phyloP scores from a whole-genome alignment of 53 echinoderm and acorn worm species.

The Antedon mediterranea region DNA sequence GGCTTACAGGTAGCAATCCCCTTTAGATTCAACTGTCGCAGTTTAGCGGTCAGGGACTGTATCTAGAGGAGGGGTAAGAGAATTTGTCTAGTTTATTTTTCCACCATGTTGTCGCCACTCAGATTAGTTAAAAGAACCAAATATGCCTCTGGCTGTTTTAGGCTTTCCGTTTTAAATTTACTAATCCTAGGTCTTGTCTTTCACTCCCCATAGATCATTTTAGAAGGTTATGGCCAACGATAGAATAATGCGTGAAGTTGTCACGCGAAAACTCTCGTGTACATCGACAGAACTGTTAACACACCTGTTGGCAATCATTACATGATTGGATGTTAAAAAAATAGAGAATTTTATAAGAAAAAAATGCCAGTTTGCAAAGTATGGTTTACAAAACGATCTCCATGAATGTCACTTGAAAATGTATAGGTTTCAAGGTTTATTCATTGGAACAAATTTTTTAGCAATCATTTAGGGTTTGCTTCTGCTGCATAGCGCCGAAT shows the following conservation, averaged over 20 bases:
- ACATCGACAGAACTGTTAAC: not conserved
- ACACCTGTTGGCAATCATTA: not conserved
- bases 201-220: not conserved
- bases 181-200: not conserved
- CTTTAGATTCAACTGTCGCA: not conserved
- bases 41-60: not conserved
- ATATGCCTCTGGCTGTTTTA: not conserved
- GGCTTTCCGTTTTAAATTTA: not conserved
- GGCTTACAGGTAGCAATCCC: not conserved
- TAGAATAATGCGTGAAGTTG: not conserved
- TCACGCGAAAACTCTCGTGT: not conserved
- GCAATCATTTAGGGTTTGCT: no score
- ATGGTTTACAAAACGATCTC: no score
- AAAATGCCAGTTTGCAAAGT: no score
- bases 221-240: not conserved
- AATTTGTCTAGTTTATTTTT: not conserved
- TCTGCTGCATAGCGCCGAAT: no score
- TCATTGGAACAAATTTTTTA: no score
- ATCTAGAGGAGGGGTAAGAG: not conserved
- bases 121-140: not conserved
- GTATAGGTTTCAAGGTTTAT: no score
- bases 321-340: not conserved
- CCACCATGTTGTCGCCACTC: not conserved
- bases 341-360: not conserved
- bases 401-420: no score